Conservation (phyloP, 2,797 vertebrate species). For the Alosa sapidissima region DNA sequence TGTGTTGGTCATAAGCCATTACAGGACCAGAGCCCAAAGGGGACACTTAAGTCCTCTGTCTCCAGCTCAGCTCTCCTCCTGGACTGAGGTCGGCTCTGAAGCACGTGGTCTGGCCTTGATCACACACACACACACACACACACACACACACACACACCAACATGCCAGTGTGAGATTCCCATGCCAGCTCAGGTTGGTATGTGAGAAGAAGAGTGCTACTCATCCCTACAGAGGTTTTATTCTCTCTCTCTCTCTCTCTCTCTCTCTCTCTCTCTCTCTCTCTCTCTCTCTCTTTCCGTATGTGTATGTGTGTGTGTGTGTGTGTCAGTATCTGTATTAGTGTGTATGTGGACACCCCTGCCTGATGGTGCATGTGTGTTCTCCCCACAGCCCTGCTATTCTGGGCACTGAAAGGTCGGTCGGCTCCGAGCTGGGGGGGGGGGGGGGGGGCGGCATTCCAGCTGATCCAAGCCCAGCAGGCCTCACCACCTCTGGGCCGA, state of each 20-base stretch:
- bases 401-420: conserved; percentile 58
- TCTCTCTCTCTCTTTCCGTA: too few relatives aligned
- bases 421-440: neutral
- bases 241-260: too few relatives aligned
- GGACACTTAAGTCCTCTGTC: neutral
- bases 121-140: neutral
- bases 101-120: neutral
- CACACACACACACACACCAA: neutral
- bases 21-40: neutral
- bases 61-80: neutral
- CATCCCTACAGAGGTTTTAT: too few relatives aligned
- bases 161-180: too few relatives aligned
- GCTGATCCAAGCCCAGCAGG: neutral
- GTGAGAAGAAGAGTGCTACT: too few relatives aligned
- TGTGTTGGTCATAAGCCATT: neutral
- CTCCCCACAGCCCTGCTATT: conserved; percentile 59
- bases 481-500: neutral
- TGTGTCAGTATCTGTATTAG: neutral
- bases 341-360: too few relatives aligned
- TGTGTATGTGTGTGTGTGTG: neutral
- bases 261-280: too few relatives aligned
- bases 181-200: too few relatives aligned
- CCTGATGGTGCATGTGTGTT: neutral
- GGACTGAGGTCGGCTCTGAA: neutral
- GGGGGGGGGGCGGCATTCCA: neutral